Evolutionary conservation across 2,888 invertebrate genomes (phyloP).

Genomic region (Cantharis lateralis): DNA sequence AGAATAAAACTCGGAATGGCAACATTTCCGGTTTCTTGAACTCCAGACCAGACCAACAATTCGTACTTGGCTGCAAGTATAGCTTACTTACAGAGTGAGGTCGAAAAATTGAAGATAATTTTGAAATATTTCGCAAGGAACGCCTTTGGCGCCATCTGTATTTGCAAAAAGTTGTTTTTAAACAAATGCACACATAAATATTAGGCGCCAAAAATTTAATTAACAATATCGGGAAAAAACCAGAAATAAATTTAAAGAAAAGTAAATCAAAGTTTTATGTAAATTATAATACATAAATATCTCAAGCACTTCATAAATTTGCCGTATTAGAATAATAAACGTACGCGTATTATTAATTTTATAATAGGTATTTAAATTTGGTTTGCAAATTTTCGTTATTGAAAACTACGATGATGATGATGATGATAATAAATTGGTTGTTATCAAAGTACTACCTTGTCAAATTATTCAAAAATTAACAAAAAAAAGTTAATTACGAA

Average conservation of each 20-base stretch:
- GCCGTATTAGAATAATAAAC: neutral
- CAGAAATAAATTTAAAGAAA: neutral
- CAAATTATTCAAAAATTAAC: neutral
- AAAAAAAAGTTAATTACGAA: neutral
- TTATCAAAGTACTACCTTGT: neutral
- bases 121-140: neutral
- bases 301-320: neutral
- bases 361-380: neutral
- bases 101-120: neutral
- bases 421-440: neutral
- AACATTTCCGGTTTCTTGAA: neutral
- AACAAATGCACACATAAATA: neutral
- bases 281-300: neutral
- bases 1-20: neutral
- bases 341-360: constrained; percentile 1
- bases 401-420: neutral
- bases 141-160: neutral
- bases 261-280: constrained; percentile 4
- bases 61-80: neutral
- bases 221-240: neutral
- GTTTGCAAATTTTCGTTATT: neutral
- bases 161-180: neutral
- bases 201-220: constrained; percentile 1
- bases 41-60: neutral
- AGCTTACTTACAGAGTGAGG: neutral